Percentiles rank a stretch among this genome's conserved stretches.
Evolutionary conservation across 2,888 invertebrate species (phyloP).

Genomic region (Oligia fasciuncula): DNA sequence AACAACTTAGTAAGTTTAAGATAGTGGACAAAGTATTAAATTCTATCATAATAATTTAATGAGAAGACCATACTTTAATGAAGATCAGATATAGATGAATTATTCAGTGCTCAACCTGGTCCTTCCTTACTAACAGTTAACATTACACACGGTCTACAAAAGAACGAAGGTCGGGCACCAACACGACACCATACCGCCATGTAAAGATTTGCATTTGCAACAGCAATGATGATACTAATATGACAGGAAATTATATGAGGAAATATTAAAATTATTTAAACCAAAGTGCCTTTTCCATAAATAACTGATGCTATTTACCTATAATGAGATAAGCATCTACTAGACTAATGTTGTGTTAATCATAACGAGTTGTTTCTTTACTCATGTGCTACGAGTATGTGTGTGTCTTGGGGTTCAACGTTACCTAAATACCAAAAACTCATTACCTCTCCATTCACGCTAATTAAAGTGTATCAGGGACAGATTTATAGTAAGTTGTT

Average conservation of each 20-base stretch:
- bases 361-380: not conserved
- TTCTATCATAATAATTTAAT: conserved; percentile 10
- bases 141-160: conserved; percentile 4
- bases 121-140: conserved; percentile 9
- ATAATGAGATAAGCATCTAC: not conserved
- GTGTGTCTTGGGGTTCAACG: not conserved
- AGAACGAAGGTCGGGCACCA: conserved; percentile 26
- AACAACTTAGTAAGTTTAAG: not conserved
- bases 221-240: not conserved
- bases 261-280: conserved; percentile 11
- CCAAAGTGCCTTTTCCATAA: not conserved
- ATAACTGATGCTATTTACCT: not conserved
- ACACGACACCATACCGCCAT: conserved; percentile 8
- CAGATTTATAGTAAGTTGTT: conserved; percentile 59
- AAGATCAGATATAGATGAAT: conserved; percentile 28
- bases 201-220: conserved; percentile 4
- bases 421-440: conserved; percentile 10
- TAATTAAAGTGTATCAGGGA: conserved; percentile 30
- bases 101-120: conserved; percentile 35
- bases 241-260: conserved; percentile 8
- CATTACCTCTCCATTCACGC: conserved; percentile 21
- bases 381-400: not conserved
- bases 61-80: conserved; percentile 25
- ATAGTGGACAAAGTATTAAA: conserved; percentile 30
- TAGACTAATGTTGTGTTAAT: not conserved